A percentile compares a stretch with the other conserved stretches of the same genome.
Evolutionary conservation across 2,113 vertebrate species (phyloP).

Genomic region (Colius striatus): DNA sequence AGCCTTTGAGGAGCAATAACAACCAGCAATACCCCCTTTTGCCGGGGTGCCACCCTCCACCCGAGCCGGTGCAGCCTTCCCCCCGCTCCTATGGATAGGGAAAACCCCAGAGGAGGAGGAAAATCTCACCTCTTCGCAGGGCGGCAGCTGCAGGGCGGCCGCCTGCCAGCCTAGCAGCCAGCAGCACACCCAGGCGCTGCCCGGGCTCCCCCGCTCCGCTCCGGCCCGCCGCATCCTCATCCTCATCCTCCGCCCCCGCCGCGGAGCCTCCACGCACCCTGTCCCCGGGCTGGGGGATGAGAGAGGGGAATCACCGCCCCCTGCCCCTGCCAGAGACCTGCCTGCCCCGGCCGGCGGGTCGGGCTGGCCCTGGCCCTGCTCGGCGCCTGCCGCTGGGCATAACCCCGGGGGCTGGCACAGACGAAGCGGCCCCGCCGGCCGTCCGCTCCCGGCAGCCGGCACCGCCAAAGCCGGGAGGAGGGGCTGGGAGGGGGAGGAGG

Average conservation of each 20-base stretch:
- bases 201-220: constrained; percentile 1
- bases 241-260: not conserved
- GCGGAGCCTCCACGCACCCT: not conserved
- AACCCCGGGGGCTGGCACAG: not conserved
- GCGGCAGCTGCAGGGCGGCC: constrained; percentile 65
- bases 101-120: not conserved
- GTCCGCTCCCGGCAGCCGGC: constrained; percentile 16
- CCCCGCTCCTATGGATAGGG: not conserved
- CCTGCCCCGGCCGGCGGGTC: not conserved
- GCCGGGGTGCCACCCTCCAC: not conserved
- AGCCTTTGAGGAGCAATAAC: not conserved
- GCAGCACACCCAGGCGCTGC: constrained; percentile 70
- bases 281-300: not conserved
- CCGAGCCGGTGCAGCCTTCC: not conserved
- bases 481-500: not conserved
- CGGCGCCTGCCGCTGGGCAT: not conserved
- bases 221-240: constrained; percentile 1
- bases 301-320: not conserved
- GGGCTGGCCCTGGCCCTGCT: constrained; percentile 9
- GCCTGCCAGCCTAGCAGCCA: constrained; percentile 74
- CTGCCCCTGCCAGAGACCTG: not conserved
- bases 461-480: constrained; percentile 30
- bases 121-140: constrained; percentile 79
- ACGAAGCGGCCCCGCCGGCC: not conserved
- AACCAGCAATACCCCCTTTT: not conserved